phyloP scores from a whole-genome alignment of 2,888 invertebrate genomes.

The Tanypteryx hageni region DNA sequence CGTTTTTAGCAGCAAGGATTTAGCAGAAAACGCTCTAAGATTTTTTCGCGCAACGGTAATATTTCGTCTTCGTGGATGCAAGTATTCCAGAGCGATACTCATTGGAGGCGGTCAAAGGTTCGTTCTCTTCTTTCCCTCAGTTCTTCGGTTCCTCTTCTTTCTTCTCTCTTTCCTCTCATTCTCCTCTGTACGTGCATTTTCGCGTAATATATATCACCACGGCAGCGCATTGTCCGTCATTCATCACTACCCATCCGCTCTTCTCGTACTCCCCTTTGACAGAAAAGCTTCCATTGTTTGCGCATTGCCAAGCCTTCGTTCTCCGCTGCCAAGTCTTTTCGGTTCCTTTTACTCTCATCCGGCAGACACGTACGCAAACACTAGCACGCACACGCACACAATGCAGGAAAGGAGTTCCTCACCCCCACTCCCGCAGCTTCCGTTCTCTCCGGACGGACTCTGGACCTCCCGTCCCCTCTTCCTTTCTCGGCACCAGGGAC shows the following conservation, averaged over 20 bases:
- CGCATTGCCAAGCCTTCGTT: neutral
- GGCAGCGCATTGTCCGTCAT: neutral
- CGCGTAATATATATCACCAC: neutral
- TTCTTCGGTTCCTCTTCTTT: neutral
- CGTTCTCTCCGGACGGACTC: neutral
- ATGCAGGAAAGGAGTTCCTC: neutral
- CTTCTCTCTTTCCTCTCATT: neutral
- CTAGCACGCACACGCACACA: neutral
- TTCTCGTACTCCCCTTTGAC: neutral
- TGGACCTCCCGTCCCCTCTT: neutral
- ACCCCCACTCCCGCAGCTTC: neutral
- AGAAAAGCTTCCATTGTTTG: no score
- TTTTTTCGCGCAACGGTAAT: no score
- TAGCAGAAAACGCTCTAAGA: no score
- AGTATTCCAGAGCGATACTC: no score
- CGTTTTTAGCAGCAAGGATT: no score
- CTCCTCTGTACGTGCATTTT: neutral
- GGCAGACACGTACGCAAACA: neutral
- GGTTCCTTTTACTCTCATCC: neutral
- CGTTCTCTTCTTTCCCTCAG: no score
- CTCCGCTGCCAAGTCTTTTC: neutral
- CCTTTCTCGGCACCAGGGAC: neutral
- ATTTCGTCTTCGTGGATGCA: no score
- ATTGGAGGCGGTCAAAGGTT: no score
- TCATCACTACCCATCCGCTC: neutral